Percentiles rank a stretch among this genome's conserved stretches.
phyloP scores from a whole-genome alignment of 2,113 vertebrate species.

The Poecile atricapillus region DNA sequence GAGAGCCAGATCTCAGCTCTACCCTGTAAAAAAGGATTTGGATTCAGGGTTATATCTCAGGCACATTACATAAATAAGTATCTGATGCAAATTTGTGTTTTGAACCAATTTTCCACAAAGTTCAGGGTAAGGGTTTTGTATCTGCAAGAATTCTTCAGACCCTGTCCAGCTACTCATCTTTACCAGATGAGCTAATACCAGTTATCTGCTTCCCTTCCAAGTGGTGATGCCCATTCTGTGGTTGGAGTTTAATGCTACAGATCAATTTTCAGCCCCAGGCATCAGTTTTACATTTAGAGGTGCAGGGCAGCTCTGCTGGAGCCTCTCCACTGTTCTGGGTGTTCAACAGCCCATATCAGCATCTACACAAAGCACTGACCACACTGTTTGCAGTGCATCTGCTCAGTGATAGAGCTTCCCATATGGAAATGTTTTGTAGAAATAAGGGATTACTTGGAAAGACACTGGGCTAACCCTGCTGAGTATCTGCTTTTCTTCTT shows the following conservation, averaged over 20 bases:
- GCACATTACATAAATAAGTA: neutral
- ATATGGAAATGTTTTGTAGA: conserved; percentile 58
- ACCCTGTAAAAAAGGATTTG: neutral
- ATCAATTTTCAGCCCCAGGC: conserved; percentile 25
- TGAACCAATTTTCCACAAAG: neutral
- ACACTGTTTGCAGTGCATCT: neutral
- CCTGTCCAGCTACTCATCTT: neutral
- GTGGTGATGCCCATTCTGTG: neutral
- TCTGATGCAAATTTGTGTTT: neutral
- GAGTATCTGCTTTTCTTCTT: conserved; percentile 62
- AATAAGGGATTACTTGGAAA: conserved; percentile 53
- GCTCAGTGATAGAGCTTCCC: conserved; percentile 4
- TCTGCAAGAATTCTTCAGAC: neutral
- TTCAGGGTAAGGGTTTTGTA: neutral
- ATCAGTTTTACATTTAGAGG: neutral
- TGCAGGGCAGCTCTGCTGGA: neutral
- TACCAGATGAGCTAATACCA: neutral
- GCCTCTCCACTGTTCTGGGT: neutral
- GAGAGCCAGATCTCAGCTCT: neutral
- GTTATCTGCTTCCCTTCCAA: neutral
- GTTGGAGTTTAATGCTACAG: neutral
- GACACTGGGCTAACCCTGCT: conserved; percentile 48
- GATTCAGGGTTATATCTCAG: neutral
- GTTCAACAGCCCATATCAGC: neutral
- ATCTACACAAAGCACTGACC: neutral